Conservation (phyloP, 2,888 invertebrate genomes). For the Parthenolecanium corni region DNA sequence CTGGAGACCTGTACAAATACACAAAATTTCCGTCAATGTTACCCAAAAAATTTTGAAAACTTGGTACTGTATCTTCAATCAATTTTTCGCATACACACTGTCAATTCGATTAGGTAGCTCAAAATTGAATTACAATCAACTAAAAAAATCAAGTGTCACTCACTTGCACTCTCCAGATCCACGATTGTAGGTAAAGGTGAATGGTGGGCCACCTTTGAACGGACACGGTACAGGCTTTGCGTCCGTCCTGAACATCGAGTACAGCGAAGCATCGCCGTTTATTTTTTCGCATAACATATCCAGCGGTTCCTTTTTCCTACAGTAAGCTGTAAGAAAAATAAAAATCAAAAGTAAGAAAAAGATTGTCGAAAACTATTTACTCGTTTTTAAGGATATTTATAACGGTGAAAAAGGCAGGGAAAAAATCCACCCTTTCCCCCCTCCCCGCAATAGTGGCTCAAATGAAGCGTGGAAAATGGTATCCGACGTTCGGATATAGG, state of each 20-base stretch:
- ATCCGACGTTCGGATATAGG: too few species aligned
- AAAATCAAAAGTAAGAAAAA: background rate
- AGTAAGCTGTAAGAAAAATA: conserved; percentile 45
- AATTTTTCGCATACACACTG: too few species aligned
- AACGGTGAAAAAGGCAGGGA: background rate
- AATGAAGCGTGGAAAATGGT: too few species aligned
- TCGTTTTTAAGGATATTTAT: background rate
- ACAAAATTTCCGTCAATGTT: too few species aligned
- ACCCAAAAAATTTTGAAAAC: too few species aligned
- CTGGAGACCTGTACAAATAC: conserved; percentile 49
- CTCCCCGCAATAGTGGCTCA: too few species aligned
- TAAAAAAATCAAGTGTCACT: conserved; percentile 23
- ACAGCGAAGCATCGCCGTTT: conserved; percentile 58
- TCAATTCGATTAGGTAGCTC: background rate
- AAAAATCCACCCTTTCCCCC: background rate
- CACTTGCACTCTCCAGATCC: conserved; percentile 55
- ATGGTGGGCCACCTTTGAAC: conserved; percentile 60
- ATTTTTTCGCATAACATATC: conserved; percentile 55
- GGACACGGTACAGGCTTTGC: conserved; percentile 65
- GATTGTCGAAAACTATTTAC: background rate
- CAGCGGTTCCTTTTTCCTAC: conserved; percentile 43
- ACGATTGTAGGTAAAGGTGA: conserved; percentile 66
- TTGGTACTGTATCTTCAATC: too few species aligned
- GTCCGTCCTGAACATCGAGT: conserved; percentile 62
- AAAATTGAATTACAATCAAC: background rate